Base-by-base conservation (phyloP, 1,140 invertebrate species). In the Prorops nasuta region DNA sequence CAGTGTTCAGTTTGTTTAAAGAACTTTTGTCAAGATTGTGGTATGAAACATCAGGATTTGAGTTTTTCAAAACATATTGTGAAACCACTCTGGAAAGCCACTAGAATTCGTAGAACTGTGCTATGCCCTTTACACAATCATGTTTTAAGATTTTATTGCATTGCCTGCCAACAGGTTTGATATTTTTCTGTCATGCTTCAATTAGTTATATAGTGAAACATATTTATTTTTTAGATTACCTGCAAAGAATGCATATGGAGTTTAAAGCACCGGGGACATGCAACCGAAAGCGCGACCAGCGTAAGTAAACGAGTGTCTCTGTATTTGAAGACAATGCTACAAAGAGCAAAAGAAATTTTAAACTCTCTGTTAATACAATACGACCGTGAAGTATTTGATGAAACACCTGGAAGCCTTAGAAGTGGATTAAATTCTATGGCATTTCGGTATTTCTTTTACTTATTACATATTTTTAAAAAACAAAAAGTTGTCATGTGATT, bases 21-120 rank as follows among this genome's bases (percentile, higher is more conserved):
- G 24, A 78, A 77, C 53, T 72, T 79, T 21, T 80, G 78, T 49
- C 49, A 51, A n/a, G 61, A 72, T 18, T 80, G 78, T 40, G 67
- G 65, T 4, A 51, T 57, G 20, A 65, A 76, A 38, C 78, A 80
- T 44, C 54, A 69, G 46, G 60, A 64, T 54, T 37, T 51, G 18
- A 55, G 47, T 38, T 38, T 52, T 34, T 42, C 36, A 16, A 51
- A 44, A 35, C 77, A 79, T 54, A 56, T 50, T 6, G 60, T 78
- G n/a, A 54, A 56, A 16, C 69, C 74, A 1, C 59, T 80, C 14
- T 72, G 71, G 64, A 69, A 76, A 44, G 76, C 74, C 17, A 70
- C 64, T 12, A 58, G 66, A 50, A 52, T 77, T 28, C 64, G 68
- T 15, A 61, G 70, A 3, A 65, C 66, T 3, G 61, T 63, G 3